These are phyloP conservation scores for Cephonodes hylas DNA, from an alignment of 2,888 invertebrate genomes.

Conservation along the genomic window DNA sequence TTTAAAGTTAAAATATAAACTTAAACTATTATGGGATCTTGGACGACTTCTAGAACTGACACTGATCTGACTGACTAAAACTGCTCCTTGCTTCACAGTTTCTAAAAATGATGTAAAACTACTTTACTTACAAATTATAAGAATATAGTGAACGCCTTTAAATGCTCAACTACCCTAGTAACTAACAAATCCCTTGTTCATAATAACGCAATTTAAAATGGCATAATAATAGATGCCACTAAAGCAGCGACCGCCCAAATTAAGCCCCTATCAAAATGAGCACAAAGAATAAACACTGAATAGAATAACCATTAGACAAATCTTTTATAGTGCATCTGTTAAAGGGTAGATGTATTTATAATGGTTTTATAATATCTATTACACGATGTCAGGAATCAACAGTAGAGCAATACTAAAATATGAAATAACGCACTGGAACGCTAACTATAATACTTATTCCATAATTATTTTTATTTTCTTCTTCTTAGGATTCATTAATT, in stretches of 20 bases:
- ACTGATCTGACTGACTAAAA: too few relatives aligned
- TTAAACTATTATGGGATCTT: too few relatives aligned
- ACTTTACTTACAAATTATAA: not conserved
- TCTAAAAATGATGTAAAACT: too few relatives aligned
- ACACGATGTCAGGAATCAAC: not conserved
- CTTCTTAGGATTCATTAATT: too few relatives aligned
- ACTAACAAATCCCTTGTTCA: not conserved
- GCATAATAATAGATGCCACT: constrained; percentile 9
- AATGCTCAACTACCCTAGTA: not conserved
- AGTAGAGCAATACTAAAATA: not conserved
- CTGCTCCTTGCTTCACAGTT: too few relatives aligned
- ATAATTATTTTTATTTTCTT: too few relatives aligned
- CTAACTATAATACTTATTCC: too few relatives aligned
- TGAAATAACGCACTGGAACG: too few relatives aligned
- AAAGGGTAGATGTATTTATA: constrained; percentile 75
- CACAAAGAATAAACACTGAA: constrained; percentile 52
- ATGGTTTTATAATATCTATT: constrained; percentile 67
- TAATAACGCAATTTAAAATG: constrained; percentile 10
- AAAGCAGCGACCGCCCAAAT: constrained; percentile 38
- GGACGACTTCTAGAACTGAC: too few relatives aligned
- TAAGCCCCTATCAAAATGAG: constrained; percentile 55
- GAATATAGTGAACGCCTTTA: too few relatives aligned
- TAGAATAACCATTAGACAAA: constrained; percentile 51
- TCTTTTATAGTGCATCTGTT: constrained; percentile 56
- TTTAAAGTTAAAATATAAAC: too few relatives aligned